Percentiles rank a stretch among this genome's conserved stretches.
These are phyloP conservation scores for Syrista parreyssii DNA, from an alignment of 2,888 invertebrate genomes.

Conservation along the genomic window DNA sequence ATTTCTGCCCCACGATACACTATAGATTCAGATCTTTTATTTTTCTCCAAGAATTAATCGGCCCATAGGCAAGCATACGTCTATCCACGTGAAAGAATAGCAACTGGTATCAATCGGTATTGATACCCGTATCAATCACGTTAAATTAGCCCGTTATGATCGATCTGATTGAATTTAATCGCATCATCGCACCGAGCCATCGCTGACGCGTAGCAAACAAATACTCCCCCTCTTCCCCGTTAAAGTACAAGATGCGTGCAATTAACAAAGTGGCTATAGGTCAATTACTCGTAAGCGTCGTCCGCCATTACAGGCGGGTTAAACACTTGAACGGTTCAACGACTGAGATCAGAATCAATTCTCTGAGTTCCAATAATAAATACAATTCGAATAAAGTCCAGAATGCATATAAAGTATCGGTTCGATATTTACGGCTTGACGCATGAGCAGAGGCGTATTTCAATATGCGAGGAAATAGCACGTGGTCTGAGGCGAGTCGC, in stretches of 20 bases:
- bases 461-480: not conserved
- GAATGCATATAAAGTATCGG: not conserved
- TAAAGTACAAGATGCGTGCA: not conserved
- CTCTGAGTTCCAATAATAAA: not conserved
- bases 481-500: not conserved
- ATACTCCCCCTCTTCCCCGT: conserved; percentile 11
- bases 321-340: not conserved
- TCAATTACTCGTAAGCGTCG: not conserved
- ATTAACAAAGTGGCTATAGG: not conserved
- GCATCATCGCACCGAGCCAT: conserved; percentile 28
- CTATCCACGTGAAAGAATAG: not conserved
- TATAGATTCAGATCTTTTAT: not conserved
- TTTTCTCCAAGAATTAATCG: not conserved
- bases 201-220: not conserved
- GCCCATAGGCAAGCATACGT: not conserved
- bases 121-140: conserved; percentile 6
- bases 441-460: not conserved
- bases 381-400: not conserved
- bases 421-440: not conserved
- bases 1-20: not conserved
- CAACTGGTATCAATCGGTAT: not conserved
- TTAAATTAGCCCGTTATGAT: conserved; percentile 30
- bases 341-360: not conserved
- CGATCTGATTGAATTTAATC: conserved; percentile 33
- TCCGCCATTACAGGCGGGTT: not conserved